Base-by-base conservation (phyloP, 2,797 vertebrate genomes). In the Ceryle rudis region DNA sequence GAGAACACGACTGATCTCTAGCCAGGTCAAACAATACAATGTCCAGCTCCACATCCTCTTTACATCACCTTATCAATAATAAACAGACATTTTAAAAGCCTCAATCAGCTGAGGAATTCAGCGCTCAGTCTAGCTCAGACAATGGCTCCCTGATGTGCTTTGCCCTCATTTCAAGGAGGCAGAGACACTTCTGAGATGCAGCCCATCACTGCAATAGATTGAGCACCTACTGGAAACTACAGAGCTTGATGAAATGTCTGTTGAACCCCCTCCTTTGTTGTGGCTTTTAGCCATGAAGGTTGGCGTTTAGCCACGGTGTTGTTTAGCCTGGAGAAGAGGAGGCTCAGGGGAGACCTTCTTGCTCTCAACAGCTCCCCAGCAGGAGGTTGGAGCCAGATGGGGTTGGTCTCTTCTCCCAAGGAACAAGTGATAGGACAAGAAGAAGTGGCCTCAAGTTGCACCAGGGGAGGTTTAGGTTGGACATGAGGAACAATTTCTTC, bases 1-100 rank as follows among this genome's bases (percentile, higher is more conserved):
- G 60, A 81, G 83, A 92, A 33, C 5, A 20, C 58, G 58, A 93
- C 42, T 90, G 94, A 93, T 95, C 73, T 90, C 52, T 55, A 82
- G 90, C 81, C 93, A 95, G 60, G 31, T 94, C 81, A 89, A 92
- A 92, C 84, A 94, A 81, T 77, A 22, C 79, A n/a, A 41, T 44
- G 88, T 94, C 83, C 77, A 90, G 12, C 15, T 86, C 42, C 64
- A 57, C 0, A 1, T 93, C 67, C 62, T 84, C 66, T 84, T 70
- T 86, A 65, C 47, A 60, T 86, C 58, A 90, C 29, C 28, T 94
- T 89, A 66, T 92, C 55, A 70, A 84, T 81, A 81, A 79, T 46
- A 90, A 94, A 71, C 57, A 93, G 79, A 66, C 64, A 52, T 54
- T 71, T 51, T 8, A 65, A 81, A 93, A 72, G 33, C 64, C 8